phyloP scores from a whole-genome alignment of 2,113 vertebrate genomes.

The Benitochromis conjunctus region DNA sequence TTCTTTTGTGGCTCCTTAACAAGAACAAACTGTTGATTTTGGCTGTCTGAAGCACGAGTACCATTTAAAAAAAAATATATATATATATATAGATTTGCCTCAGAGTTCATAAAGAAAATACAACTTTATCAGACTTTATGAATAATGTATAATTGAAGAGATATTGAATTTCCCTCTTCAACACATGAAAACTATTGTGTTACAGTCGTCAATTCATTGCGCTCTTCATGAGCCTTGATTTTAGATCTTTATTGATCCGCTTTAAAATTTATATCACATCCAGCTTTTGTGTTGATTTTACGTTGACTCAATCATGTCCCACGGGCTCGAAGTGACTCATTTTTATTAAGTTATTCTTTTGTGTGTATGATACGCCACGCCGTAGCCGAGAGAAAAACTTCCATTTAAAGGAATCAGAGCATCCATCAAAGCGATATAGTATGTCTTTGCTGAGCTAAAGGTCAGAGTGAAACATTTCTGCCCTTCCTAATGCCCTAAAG shows the following conservation, averaged over 20 bases:
- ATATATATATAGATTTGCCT: accelerated
- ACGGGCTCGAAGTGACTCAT: background rate
- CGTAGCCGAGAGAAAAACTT: background rate
- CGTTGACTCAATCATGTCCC: background rate
- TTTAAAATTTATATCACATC: background rate
- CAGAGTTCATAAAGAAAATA: background rate
- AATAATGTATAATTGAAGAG: background rate
- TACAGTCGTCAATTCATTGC: background rate
- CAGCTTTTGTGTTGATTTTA: background rate
- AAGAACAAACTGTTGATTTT: background rate
- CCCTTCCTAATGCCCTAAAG: background rate
- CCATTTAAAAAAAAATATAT: background rate
- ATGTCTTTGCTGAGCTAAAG: conserved; percentile 5
- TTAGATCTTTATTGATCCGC: background rate
- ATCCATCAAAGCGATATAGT: background rate
- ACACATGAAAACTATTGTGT: background rate
- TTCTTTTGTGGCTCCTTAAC: background rate
- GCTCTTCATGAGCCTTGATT: background rate
- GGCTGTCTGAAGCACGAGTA: background rate
- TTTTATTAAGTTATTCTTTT: background rate
- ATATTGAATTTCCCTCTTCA: background rate
- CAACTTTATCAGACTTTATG: background rate
- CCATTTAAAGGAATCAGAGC: background rate
- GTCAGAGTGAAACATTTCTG: conserved; percentile 11
- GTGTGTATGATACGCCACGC: background rate